Conservation (phyloP, 2,797 vertebrate species). For the Girardinus metallicus region DNA sequence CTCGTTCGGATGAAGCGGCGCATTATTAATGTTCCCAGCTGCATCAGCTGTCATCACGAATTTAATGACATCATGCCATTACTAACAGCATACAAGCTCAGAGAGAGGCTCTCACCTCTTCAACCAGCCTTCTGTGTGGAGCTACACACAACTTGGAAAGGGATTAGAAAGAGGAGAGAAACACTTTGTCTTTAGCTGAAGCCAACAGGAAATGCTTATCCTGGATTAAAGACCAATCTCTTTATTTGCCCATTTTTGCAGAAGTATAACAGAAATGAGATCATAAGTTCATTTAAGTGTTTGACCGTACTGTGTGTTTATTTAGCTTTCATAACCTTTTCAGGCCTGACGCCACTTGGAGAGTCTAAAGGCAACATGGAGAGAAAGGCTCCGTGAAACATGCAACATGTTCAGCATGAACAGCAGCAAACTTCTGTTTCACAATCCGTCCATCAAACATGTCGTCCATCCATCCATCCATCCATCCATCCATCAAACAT, state of each 20-base stretch:
- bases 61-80: conserved; percentile 36
- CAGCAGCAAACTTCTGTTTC: not conserved
- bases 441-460: not conserved
- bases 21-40: conserved; percentile 23
- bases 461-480: not conserved
- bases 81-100: not conserved
- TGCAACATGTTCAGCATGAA: not conserved
- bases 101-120: not conserved
- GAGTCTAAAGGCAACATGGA: not conserved
- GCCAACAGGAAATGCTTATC: conserved; percentile 10
- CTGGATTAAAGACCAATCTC: conserved; percentile 31
- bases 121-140: conserved; percentile 3
- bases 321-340: not conserved
- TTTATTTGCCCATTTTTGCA: not conserved
- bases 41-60: conserved; percentile 40
- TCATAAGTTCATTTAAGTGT: not conserved
- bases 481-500: not conserved
- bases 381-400: not conserved
- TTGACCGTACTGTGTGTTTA: not conserved
- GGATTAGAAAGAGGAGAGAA: conserved; percentile 37
- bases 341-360: not conserved
- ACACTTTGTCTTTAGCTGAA: conserved; percentile 24
- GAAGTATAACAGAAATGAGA: not conserved
- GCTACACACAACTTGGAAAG: conserved; percentile 17
- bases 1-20: conserved; percentile 16